Percentiles rank a stretch among this genome's conserved stretches.
Evolutionary conservation across 2,113 vertebrate genomes (phyloP).

Genomic region (Pomatorhinus ruficollis): DNA sequence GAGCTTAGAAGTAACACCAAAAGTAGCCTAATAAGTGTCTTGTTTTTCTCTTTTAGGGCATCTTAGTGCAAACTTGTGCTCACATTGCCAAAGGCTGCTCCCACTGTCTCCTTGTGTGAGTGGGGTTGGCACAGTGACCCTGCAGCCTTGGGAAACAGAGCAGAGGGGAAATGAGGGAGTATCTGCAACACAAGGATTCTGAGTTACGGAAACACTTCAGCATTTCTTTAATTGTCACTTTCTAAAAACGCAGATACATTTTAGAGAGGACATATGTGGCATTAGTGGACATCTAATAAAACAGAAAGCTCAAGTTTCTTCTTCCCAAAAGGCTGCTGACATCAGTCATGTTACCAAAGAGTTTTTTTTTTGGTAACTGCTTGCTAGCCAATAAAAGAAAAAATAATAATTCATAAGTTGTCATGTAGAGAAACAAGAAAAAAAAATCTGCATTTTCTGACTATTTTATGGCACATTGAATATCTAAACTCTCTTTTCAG

Average conservation of each 20-base stretch:
- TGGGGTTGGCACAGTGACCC: neutral
- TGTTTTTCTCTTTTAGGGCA: neutral
- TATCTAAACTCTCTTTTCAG: neutral
- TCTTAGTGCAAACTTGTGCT: neutral
- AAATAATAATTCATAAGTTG: neutral
- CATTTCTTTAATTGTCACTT: neutral
- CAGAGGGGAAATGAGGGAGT: neutral
- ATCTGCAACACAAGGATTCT: neutral
- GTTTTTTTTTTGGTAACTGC: neutral
- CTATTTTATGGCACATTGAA: neutral
- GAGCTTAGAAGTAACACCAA: neutral
- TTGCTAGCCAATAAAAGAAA: neutral
- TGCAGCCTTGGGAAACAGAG: neutral
- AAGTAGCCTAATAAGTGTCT: neutral
- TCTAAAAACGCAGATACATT: neutral
- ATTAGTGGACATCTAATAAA: neutral
- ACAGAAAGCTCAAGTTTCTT: neutral
- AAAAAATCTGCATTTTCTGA: neutral
- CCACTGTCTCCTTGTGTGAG: neutral
- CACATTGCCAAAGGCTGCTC: neutral
- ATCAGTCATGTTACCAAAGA: neutral
- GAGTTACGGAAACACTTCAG: neutral
- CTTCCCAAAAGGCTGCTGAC: neutral
- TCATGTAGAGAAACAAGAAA: neutral
- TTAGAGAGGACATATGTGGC: neutral